Evolutionary conservation across 1,140 invertebrate genomes (phyloP).

Genomic region (Goniozus legneri): DNA sequence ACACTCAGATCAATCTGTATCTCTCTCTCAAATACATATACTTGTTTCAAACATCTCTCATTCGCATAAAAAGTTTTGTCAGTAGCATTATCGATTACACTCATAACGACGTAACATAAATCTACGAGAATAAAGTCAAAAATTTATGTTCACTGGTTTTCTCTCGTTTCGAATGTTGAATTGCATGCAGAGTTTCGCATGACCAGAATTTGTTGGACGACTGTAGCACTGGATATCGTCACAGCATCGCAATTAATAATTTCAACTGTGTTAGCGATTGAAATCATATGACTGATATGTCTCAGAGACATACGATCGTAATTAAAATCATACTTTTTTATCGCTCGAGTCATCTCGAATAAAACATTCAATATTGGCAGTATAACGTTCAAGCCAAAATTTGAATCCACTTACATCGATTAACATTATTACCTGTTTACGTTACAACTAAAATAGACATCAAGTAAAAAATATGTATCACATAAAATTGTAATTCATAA

Average conservation of each 20-base stretch:
- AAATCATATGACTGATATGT: neutral
- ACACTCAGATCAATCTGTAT: constrained; percentile 18
- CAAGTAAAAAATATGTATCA: too few relatives aligned
- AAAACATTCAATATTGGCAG: constrained; percentile 32
- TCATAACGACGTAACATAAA: neutral
- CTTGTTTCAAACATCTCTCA: neutral
- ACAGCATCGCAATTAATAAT: constrained; percentile 25
- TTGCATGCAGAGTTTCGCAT: too few relatives aligned
- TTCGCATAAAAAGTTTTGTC: neutral
- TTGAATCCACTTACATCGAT: neutral
- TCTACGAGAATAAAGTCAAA: constrained; percentile 5
- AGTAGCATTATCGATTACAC: neutral
- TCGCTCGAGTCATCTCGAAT: too few relatives aligned
- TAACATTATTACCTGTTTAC: neutral
- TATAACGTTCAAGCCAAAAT: constrained; percentile 25
- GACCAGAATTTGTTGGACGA: constrained; percentile 11
- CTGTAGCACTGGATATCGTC: constrained; percentile 37
- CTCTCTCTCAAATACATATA: constrained; percentile 10
- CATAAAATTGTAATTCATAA: too few relatives aligned
- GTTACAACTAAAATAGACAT: too few relatives aligned
- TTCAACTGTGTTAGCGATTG: neutral
- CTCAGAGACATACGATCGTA: neutral
- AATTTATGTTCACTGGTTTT: constrained; percentile 1
- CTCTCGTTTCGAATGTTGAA: neutral
- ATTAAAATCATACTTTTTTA: neutral